Base-by-base conservation (phyloP, 2,888 invertebrate genomes). In the Cancer borealis region DNA sequence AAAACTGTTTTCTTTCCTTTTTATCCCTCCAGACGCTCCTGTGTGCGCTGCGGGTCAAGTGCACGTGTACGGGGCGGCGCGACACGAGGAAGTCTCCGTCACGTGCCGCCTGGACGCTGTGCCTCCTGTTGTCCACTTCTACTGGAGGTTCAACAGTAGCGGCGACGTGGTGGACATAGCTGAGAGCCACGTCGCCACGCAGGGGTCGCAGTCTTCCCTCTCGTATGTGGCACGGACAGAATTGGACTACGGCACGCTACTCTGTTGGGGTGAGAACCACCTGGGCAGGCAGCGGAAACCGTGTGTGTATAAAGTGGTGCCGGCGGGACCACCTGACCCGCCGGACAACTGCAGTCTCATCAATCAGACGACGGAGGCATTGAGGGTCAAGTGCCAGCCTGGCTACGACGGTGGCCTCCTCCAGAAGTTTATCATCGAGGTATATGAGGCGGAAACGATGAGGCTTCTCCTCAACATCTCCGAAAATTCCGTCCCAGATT, bases 261-360 rank as follows among this genome's bases (percentile, higher is more conserved):
- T 98, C 89, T 99, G 99, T 96, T 98, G 98, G 97, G 98, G 98
- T 0, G 97, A 97, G 88, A 99, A 99, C 96, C 97, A 97, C 96
- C 98, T 98, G 95, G 98, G 99, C 26, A 97, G 97, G 96, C 99
- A 99, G 97, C 97, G 98, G 96, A 97, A 98, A 95, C 99, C 99
- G 0, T 99, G 99, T 96, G 98, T 98, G 93, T 98, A 98, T 97
- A 98, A 98, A 96, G 98, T 99, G 96, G 98, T 99, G 96, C 98
- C 98, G 92, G 94, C 95, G 39, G 95, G 95, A 0, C 93, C 94
- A 1, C 95, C 95, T 3, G 95, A 95, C n/a, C 88, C 91, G 45
- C 95, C 94, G 39, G 94, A 92, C 12, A 94, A 94, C 89, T 95
- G 95, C 92, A 91, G 92, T 39, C 91, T 95, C 21, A 90, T 66